Conservation (phyloP, 2,888 invertebrate genomes). For the Cordilura impudica region DNA sequence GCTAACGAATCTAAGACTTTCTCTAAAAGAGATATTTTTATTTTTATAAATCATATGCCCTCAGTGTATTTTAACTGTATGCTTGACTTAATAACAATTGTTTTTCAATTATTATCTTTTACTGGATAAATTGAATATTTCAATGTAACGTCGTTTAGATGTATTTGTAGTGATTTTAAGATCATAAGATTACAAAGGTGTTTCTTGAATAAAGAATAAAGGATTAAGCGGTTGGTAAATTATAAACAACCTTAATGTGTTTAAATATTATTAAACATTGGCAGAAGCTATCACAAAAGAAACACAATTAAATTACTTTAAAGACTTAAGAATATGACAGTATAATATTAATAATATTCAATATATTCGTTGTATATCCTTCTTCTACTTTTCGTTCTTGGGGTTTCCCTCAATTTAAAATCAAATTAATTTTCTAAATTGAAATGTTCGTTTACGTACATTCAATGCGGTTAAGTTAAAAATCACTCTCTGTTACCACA, state of each 20-base stretch:
- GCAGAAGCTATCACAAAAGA: neutral
- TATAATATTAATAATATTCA: neutral
- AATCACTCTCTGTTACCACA: slow-evolving; percentile 33
- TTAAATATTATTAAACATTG: neutral
- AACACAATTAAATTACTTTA: neutral
- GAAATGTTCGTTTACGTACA: slow-evolving; percentile 23
- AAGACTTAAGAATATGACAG: neutral
- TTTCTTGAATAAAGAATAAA: slow-evolving; percentile 10
- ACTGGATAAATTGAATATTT: slow-evolving; percentile 21
- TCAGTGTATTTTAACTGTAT: slow-evolving; percentile 17
- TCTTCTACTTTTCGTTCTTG: neutral
- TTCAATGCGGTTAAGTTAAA: neutral
- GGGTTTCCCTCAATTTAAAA: slow-evolving; percentile 49
- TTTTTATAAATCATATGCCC: too few relatives aligned
- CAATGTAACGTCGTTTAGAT: slow-evolving; percentile 2
- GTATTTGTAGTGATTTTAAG: slow-evolving; percentile 22
- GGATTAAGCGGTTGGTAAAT: slow-evolving; percentile 42
- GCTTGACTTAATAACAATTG: slow-evolving; percentile 29
- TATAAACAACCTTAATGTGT: slow-evolving; percentile 37
- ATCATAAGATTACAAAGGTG: neutral
- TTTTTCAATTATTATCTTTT: slow-evolving; percentile 26
- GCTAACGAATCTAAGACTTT: too few relatives aligned
- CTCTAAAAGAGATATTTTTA: too few relatives aligned
- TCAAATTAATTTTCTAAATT: slow-evolving; percentile 58
- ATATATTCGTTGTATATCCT: slow-evolving; percentile 1